Base-by-base conservation (phyloP, 2,113 vertebrate species). In the Euleptes europaea region DNA sequence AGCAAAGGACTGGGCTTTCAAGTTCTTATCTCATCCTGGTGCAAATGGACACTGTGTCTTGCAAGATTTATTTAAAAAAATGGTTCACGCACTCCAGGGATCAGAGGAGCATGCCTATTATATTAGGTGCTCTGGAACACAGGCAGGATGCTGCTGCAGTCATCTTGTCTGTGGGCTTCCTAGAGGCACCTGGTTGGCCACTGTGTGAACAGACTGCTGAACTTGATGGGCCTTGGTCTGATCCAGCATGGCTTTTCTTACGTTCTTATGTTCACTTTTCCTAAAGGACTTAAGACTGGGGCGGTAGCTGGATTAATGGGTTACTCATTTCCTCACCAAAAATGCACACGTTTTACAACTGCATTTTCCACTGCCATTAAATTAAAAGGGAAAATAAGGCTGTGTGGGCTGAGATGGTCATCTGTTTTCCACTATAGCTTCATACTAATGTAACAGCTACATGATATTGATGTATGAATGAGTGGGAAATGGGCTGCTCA, bases 371-470 rank as follows among this genome's bases (percentile, higher is more conserved):
- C 84, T 21, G 15, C 11, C 65, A 15, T 76, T 83, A 88, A 80
- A 84, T 67, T 2, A 81, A 63, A 92, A 44, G 15, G 26, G 71
- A 66, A 88, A 65, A 60, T 47, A 70, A 79, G 40, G 89, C 23
- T 47, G 71, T 78, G 84, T 79, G 77, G 78, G 2, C 19, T 33
- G 65, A 60, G 47, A 74, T 31, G 40, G 33, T 13, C 9, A 47
- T 23, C 60, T 63, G 60, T 57, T 60, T 78, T 7, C 40, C 49
- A 60, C 44, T 6, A 4, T 17, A 69, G 19, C 44, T 12, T 80
- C 38, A 69, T 69, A 51, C 40, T 26, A 42, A 63, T 23, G 28
- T 10, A 23, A 49, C 67, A n/a, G 26, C 31, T n/a, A 35, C 4
- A 6, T 14, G 38, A 65, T 63, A 67, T 19, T 57, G 33, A 17